phyloP scores from a whole-genome alignment of 2,113 vertebrate genomes.

The Bucco capensis region DNA sequence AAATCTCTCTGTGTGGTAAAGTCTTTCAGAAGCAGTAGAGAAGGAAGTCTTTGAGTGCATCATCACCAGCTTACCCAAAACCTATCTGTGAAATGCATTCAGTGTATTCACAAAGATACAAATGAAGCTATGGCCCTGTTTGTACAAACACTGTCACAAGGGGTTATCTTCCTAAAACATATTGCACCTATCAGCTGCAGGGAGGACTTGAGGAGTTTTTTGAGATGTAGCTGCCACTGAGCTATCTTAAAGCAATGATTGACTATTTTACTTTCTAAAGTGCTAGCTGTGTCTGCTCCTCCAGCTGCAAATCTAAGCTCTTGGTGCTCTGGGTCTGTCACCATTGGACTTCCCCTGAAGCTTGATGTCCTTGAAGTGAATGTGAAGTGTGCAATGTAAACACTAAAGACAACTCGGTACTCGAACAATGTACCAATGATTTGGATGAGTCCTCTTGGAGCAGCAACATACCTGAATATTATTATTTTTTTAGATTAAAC shows the following conservation, averaged over 20 bases:
- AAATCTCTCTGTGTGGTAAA: not conserved
- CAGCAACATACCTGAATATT: too few species aligned
- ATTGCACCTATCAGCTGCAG: not conserved
- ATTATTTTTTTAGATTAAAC: too few species aligned
- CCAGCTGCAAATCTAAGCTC: not conserved
- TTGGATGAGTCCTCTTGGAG: too few species aligned
- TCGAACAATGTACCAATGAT: too few species aligned
- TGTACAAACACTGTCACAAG: not conserved
- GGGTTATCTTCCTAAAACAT: too few species aligned
- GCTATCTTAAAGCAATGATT: rapidly evolving
- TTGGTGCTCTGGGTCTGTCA: rapidly evolving
- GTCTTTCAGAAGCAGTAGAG: not conserved
- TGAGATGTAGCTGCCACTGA: not conserved
- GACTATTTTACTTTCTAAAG: not conserved
- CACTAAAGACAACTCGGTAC: too few species aligned
- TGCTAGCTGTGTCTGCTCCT: rapidly evolving
- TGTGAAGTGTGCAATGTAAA: too few species aligned
- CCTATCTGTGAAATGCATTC: not conserved
- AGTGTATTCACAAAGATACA: not conserved
- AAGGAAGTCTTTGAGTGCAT: not conserved
- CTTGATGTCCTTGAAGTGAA: too few species aligned
- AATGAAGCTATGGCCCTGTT: too few species aligned
- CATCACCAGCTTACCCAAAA: not conserved
- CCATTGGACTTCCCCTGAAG: too few species aligned
- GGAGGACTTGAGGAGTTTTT: not conserved